Conservation (phyloP, 2,888 invertebrate genomes). For the Palloptera scutellata region DNA sequence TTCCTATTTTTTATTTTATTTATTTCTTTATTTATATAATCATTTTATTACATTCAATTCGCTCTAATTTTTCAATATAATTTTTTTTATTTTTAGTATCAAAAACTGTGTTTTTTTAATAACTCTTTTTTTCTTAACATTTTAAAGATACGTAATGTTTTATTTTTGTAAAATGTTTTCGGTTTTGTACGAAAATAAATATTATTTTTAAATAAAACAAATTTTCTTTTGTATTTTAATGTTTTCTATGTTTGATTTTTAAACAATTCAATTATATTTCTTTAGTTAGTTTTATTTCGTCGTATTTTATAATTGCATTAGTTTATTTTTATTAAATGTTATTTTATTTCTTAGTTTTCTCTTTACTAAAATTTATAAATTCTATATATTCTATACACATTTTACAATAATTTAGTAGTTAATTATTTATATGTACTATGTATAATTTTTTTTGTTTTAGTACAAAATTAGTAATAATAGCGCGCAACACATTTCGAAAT, state of each 20-base stretch:
- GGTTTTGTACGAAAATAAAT: too few relatives aligned
- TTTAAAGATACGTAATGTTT: too few relatives aligned
- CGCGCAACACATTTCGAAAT: too few relatives aligned
- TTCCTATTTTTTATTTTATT: conserved; percentile 24
- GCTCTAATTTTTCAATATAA: conserved; percentile 16
- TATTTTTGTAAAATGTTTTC: too few relatives aligned
- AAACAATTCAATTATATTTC: not conserved
- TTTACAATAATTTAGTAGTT: too few relatives aligned
- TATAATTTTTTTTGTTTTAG: too few relatives aligned
- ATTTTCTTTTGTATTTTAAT: not conserved
- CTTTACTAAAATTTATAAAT: conserved; percentile 1
- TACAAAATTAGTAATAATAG: too few relatives aligned
- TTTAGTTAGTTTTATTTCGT: conserved; percentile 16
- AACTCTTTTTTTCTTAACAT: not conserved
- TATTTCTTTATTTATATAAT: conserved; percentile 22
- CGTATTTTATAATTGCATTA: conserved; percentile 21
- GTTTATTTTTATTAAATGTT: conserved; percentile 30
- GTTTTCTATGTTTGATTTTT: not conserved
- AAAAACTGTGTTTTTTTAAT: not conserved
- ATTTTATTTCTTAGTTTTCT: not conserved
- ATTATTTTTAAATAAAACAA: too few relatives aligned
- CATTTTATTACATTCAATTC: conserved; percentile 22
- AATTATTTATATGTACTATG: too few relatives aligned
- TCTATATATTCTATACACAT: too few relatives aligned
- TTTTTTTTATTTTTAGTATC: conserved; percentile 12